Evolutionary conservation across 2,888 invertebrate genomes (phyloP).

Genomic region (Lycaena phlaeas): DNA sequence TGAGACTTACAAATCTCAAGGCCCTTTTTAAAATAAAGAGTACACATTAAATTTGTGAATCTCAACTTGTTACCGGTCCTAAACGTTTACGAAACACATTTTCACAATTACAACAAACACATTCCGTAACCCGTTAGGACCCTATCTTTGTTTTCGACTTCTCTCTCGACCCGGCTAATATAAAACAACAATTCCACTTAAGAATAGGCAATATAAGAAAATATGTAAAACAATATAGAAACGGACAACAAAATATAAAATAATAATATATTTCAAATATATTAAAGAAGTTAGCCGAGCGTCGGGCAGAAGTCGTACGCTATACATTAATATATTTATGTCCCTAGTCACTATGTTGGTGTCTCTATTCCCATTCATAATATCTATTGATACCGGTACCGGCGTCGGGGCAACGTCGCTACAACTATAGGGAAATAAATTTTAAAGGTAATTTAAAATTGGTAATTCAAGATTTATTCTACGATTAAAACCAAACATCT

Average conservation of each 20-base stretch:
- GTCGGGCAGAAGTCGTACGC: conserved; percentile 30
- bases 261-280: conserved; percentile 52
- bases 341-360: conserved; percentile 69
- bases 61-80: conserved; percentile 21
- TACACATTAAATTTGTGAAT: conserved; percentile 13
- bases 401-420: conserved; percentile 33
- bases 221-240: conserved; percentile 64
- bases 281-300: conserved; percentile 41
- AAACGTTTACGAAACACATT: conserved; percentile 36
- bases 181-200: conserved; percentile 35
- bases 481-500: conserved; percentile 58
- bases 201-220: conserved; percentile 49
- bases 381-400: conserved; percentile 38
- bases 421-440: conserved; percentile 58
- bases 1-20: conserved; percentile 40
- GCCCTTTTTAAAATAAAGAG: conserved; percentile 20
- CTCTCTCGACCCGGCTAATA: conserved; percentile 31
- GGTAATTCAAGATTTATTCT: conserved; percentile 58
- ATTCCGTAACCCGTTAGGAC: conserved; percentile 39
- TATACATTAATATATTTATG: conserved; percentile 51
- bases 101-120: conserved; percentile 27
- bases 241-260: conserved; percentile 43
- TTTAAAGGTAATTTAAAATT: conserved; percentile 37
- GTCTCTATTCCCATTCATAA: conserved; percentile 64
- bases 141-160: conserved; percentile 25